These are phyloP conservation scores for Acanthisitta chloris DNA, from an alignment of 2,113 vertebrate genomes.

Conservation along the genomic window DNA sequence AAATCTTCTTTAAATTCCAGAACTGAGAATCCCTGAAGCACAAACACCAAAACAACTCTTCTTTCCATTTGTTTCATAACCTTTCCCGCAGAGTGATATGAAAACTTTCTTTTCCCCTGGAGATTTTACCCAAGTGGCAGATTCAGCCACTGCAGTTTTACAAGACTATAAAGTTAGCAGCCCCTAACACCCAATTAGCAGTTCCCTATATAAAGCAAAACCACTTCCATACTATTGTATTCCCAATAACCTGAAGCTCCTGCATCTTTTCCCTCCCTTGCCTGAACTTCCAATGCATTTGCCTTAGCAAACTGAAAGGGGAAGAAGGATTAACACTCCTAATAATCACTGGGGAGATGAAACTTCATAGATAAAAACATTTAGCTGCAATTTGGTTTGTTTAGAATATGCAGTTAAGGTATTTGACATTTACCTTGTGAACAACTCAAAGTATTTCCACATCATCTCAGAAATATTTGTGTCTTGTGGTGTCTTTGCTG, in stretches of 20 bases:
- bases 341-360: background rate
- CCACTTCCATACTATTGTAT: slow-evolving; percentile 38
- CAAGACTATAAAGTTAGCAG: slow-evolving; percentile 70
- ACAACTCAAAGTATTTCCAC: background rate
- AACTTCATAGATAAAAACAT: background rate
- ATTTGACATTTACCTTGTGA: background rate
- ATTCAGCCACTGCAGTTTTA: slow-evolving; percentile 41
- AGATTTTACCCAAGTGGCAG: slow-evolving; percentile 1
- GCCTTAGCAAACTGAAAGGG: background rate
- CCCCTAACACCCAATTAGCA: slow-evolving; percentile 66
- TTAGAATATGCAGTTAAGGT: background rate
- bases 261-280: background rate
- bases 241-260: background rate
- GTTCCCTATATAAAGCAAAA: slow-evolving; percentile 51
- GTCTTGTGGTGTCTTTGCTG: background rate
- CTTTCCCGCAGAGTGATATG: background rate
- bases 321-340: background rate
- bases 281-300: background rate
- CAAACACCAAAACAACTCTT: background rate
- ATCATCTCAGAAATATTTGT: background rate
- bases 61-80: background rate
- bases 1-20: background rate
- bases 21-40: background rate
- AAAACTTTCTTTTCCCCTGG: background rate
- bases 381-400: background rate